Conservation (phyloP, 2,797 vertebrate genomes). For the Cossypha niveicapilla region DNA sequence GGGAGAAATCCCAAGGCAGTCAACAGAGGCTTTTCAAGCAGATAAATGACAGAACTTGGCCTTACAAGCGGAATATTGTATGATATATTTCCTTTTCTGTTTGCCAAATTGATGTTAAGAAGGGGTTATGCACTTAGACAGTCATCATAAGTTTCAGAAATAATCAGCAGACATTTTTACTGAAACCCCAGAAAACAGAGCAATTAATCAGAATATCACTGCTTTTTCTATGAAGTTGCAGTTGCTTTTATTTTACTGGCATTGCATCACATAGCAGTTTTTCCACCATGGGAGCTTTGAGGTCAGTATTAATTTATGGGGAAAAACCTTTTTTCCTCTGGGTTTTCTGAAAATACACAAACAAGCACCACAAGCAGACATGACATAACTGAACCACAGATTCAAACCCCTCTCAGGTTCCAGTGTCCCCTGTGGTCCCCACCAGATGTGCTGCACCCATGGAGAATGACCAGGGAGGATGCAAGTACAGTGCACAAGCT, state of each 20-base stretch:
- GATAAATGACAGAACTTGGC: conserved; percentile 60
- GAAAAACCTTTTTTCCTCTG: background rate
- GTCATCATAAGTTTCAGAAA: conserved; percentile 49
- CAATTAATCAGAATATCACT: conserved; percentile 54
- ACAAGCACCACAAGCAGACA: conserved; percentile 15
- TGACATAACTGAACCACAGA: conserved; percentile 26
- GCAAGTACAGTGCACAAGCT: background rate
- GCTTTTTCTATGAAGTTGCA: conserved; percentile 43
- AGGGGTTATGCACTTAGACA: conserved; percentile 48
- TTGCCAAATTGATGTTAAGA: conserved; percentile 50
- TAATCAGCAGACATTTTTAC: conserved; percentile 61
- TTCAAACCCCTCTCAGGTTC: conserved; percentile 33
- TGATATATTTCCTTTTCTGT: conserved; percentile 55
- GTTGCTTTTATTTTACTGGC: conserved; percentile 25
- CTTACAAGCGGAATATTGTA: conserved; percentile 23
- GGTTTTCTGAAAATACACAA: conserved; percentile 36
- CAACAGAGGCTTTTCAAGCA: conserved; percentile 48
- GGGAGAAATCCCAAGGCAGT: conserved; percentile 51
- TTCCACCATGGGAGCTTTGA: conserved; percentile 13
- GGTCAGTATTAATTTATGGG: conserved; percentile 25
- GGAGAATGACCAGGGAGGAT: background rate
- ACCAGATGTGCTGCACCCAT: conserved; percentile 44
- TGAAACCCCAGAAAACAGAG: conserved; percentile 47
- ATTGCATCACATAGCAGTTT: conserved; percentile 27
- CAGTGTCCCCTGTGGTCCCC: background rate